Percentiles rank a stretch among this genome's conserved stretches.
Evolutionary conservation across 2,888 invertebrate genomes (phyloP).

Genomic region (Diaphora mendica): DNA sequence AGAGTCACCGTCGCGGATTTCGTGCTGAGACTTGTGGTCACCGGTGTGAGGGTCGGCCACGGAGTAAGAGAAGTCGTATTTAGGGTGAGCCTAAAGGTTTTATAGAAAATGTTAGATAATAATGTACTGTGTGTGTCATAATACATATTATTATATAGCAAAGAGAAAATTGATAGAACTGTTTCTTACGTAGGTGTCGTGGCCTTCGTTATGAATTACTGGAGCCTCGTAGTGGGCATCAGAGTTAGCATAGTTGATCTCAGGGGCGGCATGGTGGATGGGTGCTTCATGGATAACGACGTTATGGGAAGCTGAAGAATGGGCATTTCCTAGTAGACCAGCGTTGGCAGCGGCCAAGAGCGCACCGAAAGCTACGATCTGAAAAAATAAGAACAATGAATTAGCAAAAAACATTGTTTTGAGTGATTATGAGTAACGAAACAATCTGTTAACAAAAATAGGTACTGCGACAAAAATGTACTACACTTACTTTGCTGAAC

Average conservation of each 20-base stretch:
- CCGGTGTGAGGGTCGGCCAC: conserved; percentile 86
- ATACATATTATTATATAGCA: too few relatives aligned
- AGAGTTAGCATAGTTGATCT: conserved; percentile 43
- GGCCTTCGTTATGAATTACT: conserved; percentile 52
- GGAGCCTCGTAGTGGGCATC: conserved; percentile 53
- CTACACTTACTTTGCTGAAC: conserved; percentile 58
- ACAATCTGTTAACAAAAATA: not conserved
- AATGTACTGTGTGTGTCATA: not conserved
- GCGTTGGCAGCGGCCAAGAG: conserved; percentile 65
- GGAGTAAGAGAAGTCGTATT: conserved; percentile 83
- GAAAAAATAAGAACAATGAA: not conserved
- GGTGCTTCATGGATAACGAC: conserved; percentile 49
- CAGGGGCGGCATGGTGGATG: conserved; percentile 32
- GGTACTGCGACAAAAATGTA: not conserved
- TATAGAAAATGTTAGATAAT: not conserved
- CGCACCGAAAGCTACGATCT: conserved; percentile 47
- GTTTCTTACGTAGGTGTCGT: conserved; percentile 56
- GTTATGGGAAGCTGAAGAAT: conserved; percentile 48
- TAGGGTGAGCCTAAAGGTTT: conserved; percentile 67
- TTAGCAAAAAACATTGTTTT: not conserved
- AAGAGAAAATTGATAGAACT: not conserved
- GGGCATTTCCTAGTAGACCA: conserved; percentile 52
- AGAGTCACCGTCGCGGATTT: conserved; percentile 82
- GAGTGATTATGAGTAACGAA: not conserved
- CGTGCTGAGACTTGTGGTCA: conserved; percentile 86